Percentiles rank a stretch among this genome's conserved stretches.
phyloP scores from a whole-genome alignment of 2,113 vertebrate genomes.

The Crotalus horridus region DNA sequence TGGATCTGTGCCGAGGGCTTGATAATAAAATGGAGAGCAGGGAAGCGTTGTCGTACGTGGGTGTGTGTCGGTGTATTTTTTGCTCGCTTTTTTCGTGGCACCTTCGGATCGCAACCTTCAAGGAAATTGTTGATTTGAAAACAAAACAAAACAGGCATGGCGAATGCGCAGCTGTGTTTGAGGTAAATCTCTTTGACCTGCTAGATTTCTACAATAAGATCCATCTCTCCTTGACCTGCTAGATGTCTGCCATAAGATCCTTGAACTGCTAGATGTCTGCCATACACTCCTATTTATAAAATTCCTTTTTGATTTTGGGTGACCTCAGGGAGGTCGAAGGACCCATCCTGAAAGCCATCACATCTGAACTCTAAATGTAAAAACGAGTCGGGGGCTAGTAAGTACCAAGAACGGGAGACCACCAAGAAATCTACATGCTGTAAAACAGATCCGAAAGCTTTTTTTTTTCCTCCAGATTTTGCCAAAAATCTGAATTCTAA shows the following conservation, averaged over 20 bases:
- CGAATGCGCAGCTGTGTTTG: neutral
- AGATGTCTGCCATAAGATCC: too few relatives aligned
- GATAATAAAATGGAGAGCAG: conserved; percentile 61
- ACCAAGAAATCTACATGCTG: neutral
- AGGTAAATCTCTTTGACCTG: neutral
- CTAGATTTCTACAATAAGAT: neutral
- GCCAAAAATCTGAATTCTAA: neutral
- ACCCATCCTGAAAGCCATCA: neutral
- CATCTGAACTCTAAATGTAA: neutral
- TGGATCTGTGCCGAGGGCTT: conserved; percentile 55
- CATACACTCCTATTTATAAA: neutral
- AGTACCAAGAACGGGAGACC: neutral
- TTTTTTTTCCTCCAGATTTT: neutral
- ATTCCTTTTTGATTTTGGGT: neutral
- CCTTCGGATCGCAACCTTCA: neutral
- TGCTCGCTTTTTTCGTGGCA: neutral
- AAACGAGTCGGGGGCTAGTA: neutral
- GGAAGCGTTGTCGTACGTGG: neutral
- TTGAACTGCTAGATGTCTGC: too few relatives aligned
- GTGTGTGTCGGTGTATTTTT: neutral
- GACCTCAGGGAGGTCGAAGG: neutral
- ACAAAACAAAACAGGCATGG: neutral
- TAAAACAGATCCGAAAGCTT: neutral
- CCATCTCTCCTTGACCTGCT: too few relatives aligned
- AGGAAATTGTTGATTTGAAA: neutral